Evolutionary conservation across 2,888 invertebrate genomes (phyloP).

Genomic region (Callyntrura guangdongensis): DNA sequence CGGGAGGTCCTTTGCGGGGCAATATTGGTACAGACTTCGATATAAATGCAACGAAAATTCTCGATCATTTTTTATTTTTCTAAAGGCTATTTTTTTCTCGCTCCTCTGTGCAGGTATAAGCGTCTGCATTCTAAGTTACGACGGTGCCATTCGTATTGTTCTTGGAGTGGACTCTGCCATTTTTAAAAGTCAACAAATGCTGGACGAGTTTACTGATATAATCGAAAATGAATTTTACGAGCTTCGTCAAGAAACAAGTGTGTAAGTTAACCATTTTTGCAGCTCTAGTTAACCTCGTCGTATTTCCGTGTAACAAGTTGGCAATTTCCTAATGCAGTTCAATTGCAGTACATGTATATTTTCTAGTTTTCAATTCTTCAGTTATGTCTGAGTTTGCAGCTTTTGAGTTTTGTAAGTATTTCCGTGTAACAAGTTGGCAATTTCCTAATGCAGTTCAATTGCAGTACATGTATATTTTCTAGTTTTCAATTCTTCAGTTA

Average conservation of each 20-base stretch:
- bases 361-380: slow-evolving; percentile 13
- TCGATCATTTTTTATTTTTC: background rate
- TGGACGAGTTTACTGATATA: slow-evolving; percentile 78
- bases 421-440: background rate
- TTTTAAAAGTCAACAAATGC: slow-evolving; percentile 80
- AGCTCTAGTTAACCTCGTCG: background rate
- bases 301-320: background rate
- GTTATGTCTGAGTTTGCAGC: too few relatives aligned
- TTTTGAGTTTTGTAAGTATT: too few relatives aligned
- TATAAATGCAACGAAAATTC: too few relatives aligned
- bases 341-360: background rate
- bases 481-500: background rate
- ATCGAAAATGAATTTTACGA: slow-evolving; percentile 80
- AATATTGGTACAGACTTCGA: slow-evolving; percentile 83
- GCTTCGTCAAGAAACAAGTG: slow-evolving; percentile 49
- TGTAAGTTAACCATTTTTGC: background rate
- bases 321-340: too few relatives aligned
- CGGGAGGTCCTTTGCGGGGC: slow-evolving; percentile 82
- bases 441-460: background rate
- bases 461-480: background rate
- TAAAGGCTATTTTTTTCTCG: too few relatives aligned
- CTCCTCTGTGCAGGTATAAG: slow-evolving; percentile 79
- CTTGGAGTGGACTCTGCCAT: slow-evolving; percentile 82
- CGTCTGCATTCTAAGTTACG: slow-evolving; percentile 83
- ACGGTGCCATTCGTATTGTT: slow-evolving; percentile 82